phyloP scores from a whole-genome alignment of 2,113 vertebrate genomes.

The Tor tambroides region DNA sequence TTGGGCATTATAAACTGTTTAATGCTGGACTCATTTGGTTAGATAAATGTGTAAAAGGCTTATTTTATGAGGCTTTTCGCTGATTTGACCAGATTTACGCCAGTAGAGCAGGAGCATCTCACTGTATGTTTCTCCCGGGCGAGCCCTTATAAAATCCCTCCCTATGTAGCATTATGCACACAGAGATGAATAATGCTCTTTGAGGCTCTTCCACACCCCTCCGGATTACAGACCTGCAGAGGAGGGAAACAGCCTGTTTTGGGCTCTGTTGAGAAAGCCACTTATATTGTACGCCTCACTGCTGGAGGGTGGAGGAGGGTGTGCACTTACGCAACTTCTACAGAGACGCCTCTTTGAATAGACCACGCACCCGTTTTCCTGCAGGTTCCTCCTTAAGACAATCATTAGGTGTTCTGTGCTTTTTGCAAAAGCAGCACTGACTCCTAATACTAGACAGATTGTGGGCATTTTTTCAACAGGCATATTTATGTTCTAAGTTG shows the following conservation, averaged over 20 bases:
- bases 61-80: constrained; percentile 36
- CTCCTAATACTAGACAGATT: not conserved
- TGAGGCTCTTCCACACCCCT: constrained; percentile 67
- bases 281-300: constrained; percentile 30
- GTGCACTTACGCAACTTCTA: not conserved
- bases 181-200: constrained; percentile 85
- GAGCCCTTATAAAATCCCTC: constrained; percentile 64
- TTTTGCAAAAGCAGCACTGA: no score
- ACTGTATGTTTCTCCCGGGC: constrained; percentile 66
- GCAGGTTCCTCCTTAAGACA: not conserved
- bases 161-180: constrained; percentile 72
- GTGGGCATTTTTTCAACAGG: not conserved
- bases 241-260: constrained; percentile 42
- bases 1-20: constrained; percentile 47
- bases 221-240: constrained; percentile 44
- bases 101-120: constrained; percentile 57
- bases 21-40: constrained; percentile 38
- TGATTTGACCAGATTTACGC: constrained; percentile 36
- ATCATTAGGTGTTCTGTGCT: no score
- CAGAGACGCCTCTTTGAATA: not conserved
- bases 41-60: constrained; percentile 37
- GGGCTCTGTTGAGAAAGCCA: constrained; percentile 38
- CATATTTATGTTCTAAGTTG: not conserved
- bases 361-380: not conserved
- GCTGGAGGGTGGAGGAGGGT: not conserved